phyloP scores from a whole-genome alignment of 1,140 invertebrate species.

The Halesus radiatus region DNA sequence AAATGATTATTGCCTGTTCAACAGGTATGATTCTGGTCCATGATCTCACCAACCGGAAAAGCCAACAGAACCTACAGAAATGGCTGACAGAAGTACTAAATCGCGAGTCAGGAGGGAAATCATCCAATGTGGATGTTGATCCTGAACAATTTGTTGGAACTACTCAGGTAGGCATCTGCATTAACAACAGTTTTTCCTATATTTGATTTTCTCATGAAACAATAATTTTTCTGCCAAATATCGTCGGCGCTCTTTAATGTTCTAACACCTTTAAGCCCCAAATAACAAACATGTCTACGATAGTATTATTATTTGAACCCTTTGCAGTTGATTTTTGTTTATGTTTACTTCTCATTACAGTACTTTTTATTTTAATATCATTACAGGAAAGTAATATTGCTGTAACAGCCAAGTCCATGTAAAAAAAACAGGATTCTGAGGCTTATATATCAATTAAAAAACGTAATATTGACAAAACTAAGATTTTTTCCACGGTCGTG shows the following conservation, averaged over 20 bases:
- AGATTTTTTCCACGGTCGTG: too few species aligned
- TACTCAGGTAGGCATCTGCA: conserved; percentile 70
- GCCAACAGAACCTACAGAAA: conserved; percentile 91
- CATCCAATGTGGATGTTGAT: conserved; percentile 82
- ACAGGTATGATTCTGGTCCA: conserved; percentile 93
- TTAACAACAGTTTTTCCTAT: conserved; percentile 4
- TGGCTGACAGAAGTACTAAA: conserved; percentile 94
- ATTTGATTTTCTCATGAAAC: too few species aligned
- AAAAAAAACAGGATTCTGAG: too few species aligned
- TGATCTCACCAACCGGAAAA: conserved; percentile 96
- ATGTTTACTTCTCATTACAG: background rate
- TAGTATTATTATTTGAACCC: too few species aligned
- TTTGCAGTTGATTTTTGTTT: too few species aligned
- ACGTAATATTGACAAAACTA: too few species aligned
- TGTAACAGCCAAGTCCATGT: too few species aligned
- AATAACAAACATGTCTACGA: too few species aligned
- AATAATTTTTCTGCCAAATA: background rate
- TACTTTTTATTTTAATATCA: too few species aligned
- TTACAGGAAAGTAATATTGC: too few species aligned
- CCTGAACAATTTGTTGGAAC: conserved; percentile 91
- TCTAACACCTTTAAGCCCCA: background rate
- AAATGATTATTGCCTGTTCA: background rate
- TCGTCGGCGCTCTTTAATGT: background rate
- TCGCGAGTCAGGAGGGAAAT: conserved; percentile 74
- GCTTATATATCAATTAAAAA: too few species aligned